These are phyloP conservation scores for Vollenhovia emeryi DNA, from an alignment of 1,140 invertebrate genomes.

Conservation along the genomic window DNA sequence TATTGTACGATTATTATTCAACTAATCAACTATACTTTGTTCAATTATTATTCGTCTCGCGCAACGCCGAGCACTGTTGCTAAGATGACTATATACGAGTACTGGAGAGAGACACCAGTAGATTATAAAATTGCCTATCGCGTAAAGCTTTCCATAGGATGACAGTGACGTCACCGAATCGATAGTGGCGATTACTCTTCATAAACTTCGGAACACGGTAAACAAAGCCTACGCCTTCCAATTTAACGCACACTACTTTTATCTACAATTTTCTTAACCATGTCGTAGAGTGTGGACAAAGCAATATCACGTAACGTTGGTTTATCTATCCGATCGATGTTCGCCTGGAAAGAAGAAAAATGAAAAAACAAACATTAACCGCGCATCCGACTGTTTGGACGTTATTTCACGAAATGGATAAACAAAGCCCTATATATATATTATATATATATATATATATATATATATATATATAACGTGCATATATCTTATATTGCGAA, in stretches of 20 bases:
- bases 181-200: conserved; percentile 52
- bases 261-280: conserved; percentile 64
- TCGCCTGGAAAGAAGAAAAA: conserved; percentile 1
- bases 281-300: conserved; percentile 51
- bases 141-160: conserved; percentile 10
- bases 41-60: not conserved
- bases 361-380: conserved; percentile 41
- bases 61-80: not conserved
- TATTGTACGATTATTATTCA: not conserved
- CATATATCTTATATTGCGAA: not conserved
- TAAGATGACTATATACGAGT: not conserved
- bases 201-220: conserved; percentile 21
- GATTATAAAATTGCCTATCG: conserved; percentile 30
- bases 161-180: conserved; percentile 58
- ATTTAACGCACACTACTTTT: conserved; percentile 54
- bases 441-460: not conserved
- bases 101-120: not conserved
- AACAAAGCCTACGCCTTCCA: conserved; percentile 56
- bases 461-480: not conserved
- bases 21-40: not conserved
- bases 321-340: conserved; percentile 52
- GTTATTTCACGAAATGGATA: conserved; percentile 22
- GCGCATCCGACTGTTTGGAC: not conserved
- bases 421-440: conserved; percentile 18
- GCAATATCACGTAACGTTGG: conserved; percentile 50